Conservation (phyloP, 2,888 invertebrate genomes). For the Tineola bisselliella region DNA sequence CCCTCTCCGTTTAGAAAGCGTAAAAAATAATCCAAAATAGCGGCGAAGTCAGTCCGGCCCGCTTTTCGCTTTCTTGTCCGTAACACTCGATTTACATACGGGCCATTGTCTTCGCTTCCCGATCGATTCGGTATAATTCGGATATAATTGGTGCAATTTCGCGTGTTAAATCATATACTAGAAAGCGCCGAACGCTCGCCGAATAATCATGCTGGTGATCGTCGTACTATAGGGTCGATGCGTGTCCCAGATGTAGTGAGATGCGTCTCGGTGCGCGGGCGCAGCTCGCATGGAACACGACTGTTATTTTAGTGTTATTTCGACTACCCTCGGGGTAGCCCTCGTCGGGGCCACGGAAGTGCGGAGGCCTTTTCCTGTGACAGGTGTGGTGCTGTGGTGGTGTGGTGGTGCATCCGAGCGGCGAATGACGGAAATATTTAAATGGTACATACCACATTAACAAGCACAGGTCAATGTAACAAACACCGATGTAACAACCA, state of each 20-base stretch:
- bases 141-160: not conserved
- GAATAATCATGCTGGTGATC: not conserved
- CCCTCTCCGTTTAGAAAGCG: conserved; percentile 54
- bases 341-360: not conserved
- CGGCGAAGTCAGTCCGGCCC: conserved; percentile 22
- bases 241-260: not conserved
- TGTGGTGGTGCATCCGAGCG: not conserved
- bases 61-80: conserved; percentile 48
- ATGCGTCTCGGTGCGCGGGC: conserved; percentile 6
- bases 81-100: conserved; percentile 36
- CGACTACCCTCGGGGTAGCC: not conserved
- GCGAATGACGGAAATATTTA: not conserved
- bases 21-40: conserved; percentile 50
- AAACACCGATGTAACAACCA: too few relatives aligned
- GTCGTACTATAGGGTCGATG: not conserved
- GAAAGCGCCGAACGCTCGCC: not conserved
- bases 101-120: conserved; percentile 32
- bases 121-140: not conserved
- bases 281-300: conserved; percentile 2
- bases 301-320: not conserved
- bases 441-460: not conserved
- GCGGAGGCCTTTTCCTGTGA: not conserved
- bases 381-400: too few relatives aligned
- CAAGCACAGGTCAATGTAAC: too few relatives aligned
- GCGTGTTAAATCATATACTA: not conserved